Base-by-base conservation (phyloP, 1,140 invertebrate genomes). In the Drosophila pruinosa region DNA sequence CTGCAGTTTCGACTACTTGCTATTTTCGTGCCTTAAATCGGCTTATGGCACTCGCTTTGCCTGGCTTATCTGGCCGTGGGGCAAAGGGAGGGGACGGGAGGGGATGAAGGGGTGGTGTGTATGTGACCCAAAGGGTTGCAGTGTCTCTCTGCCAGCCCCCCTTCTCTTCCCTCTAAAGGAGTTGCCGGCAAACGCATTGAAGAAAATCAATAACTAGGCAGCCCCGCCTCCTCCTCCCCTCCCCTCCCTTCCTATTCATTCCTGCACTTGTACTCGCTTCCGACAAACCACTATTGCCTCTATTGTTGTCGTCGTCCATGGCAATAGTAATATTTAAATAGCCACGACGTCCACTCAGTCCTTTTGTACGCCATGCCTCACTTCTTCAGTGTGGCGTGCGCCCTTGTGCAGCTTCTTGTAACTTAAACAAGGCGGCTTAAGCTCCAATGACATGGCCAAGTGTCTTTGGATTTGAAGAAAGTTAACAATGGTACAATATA, bases 21-120 rank as follows among this genome's bases (percentile, higher is more conserved):
- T 88, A 88, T 85, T 85, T 85, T 81, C 79, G 70, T 69, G 74
- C 74, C 65, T 86, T 72, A 86, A 86, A 82, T 78, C 82, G 82
- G 82, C 82, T 86, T 86, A 86, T 69, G 59, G 34, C 74, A 72
- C 73, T 62, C 61, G 67, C 19, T 5, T 36, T 26, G 38, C 48
- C 34, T 41, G 64, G 68, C 50, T 81, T 75, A 82, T 74, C 79
- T 74, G 68, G 19, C 56, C n/a, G n/a, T n/a, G 14, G 14, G 8
- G 10, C 22, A n/a, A 22, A 3, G 12, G 7, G 45, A 21, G 17
- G 31, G n/a, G n/a, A n/a, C 3, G 28, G 28, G 28, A 8, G 10
- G n/a, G 28, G 28, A n/a, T n/a, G n/a, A n/a, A n/a, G n/a, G n/a
- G n/a, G n/a, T n/a, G n/a, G n/a, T n/a, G n/a, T n/a, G n/a, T 31